Conservation (phyloP, 2,797 vertebrate genomes). For the Rhadinocentrus ornatus region DNA sequence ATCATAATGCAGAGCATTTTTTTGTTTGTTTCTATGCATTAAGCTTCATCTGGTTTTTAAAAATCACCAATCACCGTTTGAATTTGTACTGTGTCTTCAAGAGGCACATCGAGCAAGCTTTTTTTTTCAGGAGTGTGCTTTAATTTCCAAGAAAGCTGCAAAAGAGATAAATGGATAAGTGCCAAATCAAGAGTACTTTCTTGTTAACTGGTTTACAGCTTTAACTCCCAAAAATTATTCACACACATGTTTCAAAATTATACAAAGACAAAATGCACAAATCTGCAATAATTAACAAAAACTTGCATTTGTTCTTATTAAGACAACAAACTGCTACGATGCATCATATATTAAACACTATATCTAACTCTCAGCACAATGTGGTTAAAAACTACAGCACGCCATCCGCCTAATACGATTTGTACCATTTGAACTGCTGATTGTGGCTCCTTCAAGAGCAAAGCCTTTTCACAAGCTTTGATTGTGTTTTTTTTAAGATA, state of each 20-base stretch:
- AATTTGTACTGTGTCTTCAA: conserved; percentile 61
- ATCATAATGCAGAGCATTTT: not conserved
- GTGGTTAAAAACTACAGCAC: conserved; percentile 27
- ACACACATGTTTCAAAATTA: not conserved
- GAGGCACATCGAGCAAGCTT: conserved; percentile 53
- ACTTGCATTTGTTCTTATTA: not conserved
- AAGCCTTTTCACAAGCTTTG: too few relatives aligned
- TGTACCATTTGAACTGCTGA: conserved; percentile 31
- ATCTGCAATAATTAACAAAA: not conserved
- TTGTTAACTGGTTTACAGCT: conserved; percentile 6
- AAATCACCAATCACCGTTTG: conserved; percentile 67
- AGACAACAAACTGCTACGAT: not conserved
- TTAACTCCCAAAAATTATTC: not conserved
- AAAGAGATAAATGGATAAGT: conserved; percentile 60
- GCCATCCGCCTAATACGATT: conserved; percentile 36
- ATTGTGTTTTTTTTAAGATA: too few relatives aligned
- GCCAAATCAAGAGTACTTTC: conserved; percentile 27
- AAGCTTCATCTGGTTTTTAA: conserved; percentile 31
- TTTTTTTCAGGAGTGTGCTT: conserved; percentile 55
- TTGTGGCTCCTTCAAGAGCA: conserved; percentile 38
- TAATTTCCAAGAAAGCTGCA: conserved; percentile 71
- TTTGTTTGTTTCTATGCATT: not conserved
- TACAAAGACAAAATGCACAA: not conserved
- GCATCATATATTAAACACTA: not conserved
- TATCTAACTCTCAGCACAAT: conserved; percentile 10